These are phyloP conservation scores for Drosophila quadrilineata DNA, from an alignment of 1,140 invertebrate genomes.

Conservation along the genomic window DNA sequence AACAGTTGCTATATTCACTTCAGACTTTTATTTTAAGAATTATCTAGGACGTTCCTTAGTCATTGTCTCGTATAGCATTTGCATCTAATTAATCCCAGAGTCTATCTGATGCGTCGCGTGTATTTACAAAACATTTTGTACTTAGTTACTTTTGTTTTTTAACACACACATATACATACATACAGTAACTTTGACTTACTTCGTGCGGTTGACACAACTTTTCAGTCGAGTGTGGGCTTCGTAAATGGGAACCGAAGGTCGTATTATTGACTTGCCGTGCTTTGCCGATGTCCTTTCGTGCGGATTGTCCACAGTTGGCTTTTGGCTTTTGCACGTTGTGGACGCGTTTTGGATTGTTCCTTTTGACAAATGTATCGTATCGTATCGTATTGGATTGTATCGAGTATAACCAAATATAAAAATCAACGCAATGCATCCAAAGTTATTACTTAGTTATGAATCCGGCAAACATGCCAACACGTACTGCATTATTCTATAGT, in stretches of 20 bases:
- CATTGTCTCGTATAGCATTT: neutral
- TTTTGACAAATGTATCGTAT: neutral
- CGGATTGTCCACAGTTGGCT: conserved; percentile 64
- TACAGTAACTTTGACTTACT: neutral
- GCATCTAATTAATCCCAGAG: neutral
- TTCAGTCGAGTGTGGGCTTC: conserved; percentile 20
- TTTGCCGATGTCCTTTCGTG: conserved; percentile 37
- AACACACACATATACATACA: neutral
- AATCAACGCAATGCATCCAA: conserved; percentile 2
- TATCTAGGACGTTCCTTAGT: no score
- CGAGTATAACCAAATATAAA: neutral
- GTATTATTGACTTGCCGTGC: conserved; percentile 23
- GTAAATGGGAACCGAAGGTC: conserved; percentile 41
- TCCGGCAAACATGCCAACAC: neutral
- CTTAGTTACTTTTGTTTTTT: no score
- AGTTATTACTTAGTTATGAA: conserved; percentile 12
- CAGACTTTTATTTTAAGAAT: no score
- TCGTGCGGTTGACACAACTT: conserved; percentile 15
- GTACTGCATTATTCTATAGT: neutral
- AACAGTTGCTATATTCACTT: no score
- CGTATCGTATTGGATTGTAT: no score
- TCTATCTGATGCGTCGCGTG: neutral
- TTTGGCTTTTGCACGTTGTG: conserved; percentile 63
- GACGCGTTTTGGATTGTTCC: conserved; percentile 32
- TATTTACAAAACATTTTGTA: conserved; percentile 19